Percentiles rank a stretch among this genome's conserved stretches.
phyloP scores from a whole-genome alignment of 2,113 vertebrate species.

The Typhlomys cinereus region DNA sequence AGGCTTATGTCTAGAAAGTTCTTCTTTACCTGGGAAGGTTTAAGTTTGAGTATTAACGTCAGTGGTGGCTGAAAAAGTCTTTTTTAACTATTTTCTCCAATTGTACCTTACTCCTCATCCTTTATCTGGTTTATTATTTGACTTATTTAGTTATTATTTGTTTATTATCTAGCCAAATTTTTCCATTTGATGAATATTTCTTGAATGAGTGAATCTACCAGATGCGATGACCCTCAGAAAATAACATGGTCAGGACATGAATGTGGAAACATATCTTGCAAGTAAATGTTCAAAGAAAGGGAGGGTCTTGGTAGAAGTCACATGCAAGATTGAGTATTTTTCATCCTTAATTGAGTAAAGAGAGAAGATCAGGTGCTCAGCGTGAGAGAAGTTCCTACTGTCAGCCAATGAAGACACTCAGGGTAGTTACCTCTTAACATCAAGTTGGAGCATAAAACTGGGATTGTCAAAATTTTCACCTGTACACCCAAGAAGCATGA shows the following conservation, averaged over 20 bases:
- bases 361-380: not conserved
- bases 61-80: too few relatives aligned
- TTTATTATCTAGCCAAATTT: too few relatives aligned
- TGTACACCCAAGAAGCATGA: not conserved
- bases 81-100: too few relatives aligned
- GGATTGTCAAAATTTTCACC: not conserved
- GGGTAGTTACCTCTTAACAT: not conserved
- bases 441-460: not conserved
- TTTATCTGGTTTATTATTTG: too few relatives aligned
- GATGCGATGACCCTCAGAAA: not conserved
- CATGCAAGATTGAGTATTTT: not conserved
- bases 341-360: not conserved
- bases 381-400: not conserved
- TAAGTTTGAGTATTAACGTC: not conserved
- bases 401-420: not conserved
- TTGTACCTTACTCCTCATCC: too few relatives aligned
- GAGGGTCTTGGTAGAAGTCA: not conserved
- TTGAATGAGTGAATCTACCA: not conserved
- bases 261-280: not conserved
- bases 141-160: too few relatives aligned
- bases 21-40: not conserved
- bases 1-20: not conserved
- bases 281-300: not conserved
- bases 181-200: not conserved
- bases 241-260: not conserved